phyloP scores from a whole-genome alignment of 2,113 vertebrate genomes.

The Rhea americana region DNA sequence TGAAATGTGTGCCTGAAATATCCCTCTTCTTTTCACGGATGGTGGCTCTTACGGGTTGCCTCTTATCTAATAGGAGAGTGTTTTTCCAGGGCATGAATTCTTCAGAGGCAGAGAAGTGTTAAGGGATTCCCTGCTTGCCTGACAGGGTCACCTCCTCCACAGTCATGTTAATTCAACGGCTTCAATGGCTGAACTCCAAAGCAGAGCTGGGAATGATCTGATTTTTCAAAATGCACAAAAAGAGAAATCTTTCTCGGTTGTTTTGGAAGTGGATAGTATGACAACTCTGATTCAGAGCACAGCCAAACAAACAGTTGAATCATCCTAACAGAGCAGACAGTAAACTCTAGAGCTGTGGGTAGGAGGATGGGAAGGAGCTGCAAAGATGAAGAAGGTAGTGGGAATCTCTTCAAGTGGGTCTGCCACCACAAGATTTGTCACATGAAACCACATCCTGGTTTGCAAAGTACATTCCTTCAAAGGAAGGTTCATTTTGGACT shows the following conservation, averaged over 20 bases:
- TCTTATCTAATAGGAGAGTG: slow-evolving; percentile 44
- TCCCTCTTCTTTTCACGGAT: slow-evolving; percentile 19
- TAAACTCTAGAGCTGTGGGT: neutral
- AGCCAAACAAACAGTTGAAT: slow-evolving; percentile 33
- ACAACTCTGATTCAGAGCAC: neutral
- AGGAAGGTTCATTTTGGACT: neutral
- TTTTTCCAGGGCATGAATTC: slow-evolving; percentile 31
- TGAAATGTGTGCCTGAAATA: slow-evolving; percentile 39
- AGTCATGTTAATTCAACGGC: neutral
- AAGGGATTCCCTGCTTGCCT: slow-evolving; percentile 45
- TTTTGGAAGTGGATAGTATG: neutral
- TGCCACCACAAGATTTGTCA: fast-evolving
- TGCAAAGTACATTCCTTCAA: neutral
- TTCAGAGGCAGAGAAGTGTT: slow-evolving; percentile 40
- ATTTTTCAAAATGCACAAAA: neutral
- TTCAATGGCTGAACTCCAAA: neutral
- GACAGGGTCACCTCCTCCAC: neutral
- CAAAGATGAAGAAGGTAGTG: neutral
- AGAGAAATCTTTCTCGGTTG: neutral
- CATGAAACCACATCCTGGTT: neutral
- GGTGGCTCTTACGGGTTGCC: neutral
- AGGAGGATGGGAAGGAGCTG: neutral
- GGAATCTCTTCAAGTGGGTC: neutral
- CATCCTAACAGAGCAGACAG: neutral
- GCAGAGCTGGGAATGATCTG: neutral